Percentiles rank a stretch among this genome's conserved stretches.
Evolutionary conservation across 2,113 vertebrate species (phyloP).

Genomic region (Vulpes lagopus): DNA sequence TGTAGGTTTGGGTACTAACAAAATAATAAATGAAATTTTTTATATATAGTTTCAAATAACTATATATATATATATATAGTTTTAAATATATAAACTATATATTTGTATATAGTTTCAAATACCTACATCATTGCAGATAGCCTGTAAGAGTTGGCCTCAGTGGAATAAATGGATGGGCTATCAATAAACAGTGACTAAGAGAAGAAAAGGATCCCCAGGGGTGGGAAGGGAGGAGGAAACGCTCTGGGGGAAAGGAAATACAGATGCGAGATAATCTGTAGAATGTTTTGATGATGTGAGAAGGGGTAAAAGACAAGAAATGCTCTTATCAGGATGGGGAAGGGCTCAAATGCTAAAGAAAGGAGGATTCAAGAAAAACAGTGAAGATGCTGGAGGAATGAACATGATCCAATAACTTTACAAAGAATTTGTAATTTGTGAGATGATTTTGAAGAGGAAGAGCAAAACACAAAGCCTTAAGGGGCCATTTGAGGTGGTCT

Average conservation of each 20-base stretch:
- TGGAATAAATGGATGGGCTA: background rate
- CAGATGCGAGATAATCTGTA: background rate
- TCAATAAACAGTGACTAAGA: background rate
- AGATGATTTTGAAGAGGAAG: background rate
- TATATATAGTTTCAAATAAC: background rate
- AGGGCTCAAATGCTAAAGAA: background rate
- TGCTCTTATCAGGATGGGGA: background rate
- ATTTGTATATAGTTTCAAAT: background rate
- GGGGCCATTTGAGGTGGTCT: background rate
- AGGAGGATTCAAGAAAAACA: background rate
- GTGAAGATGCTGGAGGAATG: background rate
- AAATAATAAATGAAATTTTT: background rate
- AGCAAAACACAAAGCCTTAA: background rate
- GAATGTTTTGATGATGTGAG: background rate
- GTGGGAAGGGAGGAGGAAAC: background rate
- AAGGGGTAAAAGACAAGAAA: background rate
- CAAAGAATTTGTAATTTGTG: background rate
- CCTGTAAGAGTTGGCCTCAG: background rate
- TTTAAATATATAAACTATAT: too few relatives aligned
- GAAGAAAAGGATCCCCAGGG: background rate
- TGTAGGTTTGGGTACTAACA: background rate
- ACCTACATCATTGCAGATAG: background rate
- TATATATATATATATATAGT: background rate
- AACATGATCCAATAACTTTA: background rate
- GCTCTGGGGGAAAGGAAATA: background rate